phyloP scores from a whole-genome alignment of 2,888 invertebrate species.

The Argynnis bischoffii region DNA sequence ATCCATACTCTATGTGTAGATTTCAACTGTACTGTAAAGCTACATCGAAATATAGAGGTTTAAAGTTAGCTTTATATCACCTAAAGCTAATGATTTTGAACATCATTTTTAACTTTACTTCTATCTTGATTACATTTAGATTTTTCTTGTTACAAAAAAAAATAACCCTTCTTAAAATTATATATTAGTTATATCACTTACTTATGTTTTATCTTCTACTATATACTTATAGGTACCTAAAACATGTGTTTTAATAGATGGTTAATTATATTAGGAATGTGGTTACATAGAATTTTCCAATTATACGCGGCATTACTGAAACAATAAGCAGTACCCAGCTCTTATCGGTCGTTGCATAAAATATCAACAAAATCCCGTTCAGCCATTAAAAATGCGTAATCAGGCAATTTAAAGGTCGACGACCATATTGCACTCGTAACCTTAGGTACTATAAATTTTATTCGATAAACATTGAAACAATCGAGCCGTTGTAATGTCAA shows the following conservation, averaged over 20 bases:
- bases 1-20: background rate
- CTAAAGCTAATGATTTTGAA: too few relatives aligned
- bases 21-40: background rate
- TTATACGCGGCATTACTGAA: constrained; percentile 31
- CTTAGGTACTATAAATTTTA: constrained; percentile 67
- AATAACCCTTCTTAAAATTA: too few relatives aligned
- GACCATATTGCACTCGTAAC: constrained; percentile 65
- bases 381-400: constrained; percentile 77
- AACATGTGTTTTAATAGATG: background rate
- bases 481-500: constrained; percentile 65
- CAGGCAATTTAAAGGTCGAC: constrained; percentile 75
- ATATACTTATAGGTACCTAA: too few relatives aligned
- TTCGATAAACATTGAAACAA: constrained; percentile 78
- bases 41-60: background rate
- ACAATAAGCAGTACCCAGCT: constrained; percentile 29
- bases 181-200: too few relatives aligned
- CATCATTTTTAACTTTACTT: too few relatives aligned
- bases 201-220: too few relatives aligned
- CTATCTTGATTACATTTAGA: too few relatives aligned
- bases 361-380: constrained; percentile 65
- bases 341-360: constrained; percentile 54
- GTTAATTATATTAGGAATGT: constrained; percentile 2
- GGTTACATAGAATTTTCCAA: constrained; percentile 20
- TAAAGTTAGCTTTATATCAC: too few relatives aligned
- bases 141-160: too few relatives aligned